Base-by-base conservation (phyloP, 2,113 vertebrate species). In the Nibea albiflora region DNA sequence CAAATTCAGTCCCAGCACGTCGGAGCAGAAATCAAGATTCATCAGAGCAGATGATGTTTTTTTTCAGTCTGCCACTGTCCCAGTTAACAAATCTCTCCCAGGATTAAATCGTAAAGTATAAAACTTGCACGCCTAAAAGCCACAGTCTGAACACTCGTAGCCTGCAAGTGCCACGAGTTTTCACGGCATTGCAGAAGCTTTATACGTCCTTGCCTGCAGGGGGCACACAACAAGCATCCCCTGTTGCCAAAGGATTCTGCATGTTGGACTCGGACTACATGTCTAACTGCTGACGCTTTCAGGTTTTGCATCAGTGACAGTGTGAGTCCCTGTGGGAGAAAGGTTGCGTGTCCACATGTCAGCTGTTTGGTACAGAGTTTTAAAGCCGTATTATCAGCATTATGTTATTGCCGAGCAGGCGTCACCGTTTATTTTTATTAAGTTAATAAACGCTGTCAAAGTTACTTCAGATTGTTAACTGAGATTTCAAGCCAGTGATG, bases 401-500 rank as follows among this genome's bases (percentile, higher is more conserved):
- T 39, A 9, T 7, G 35, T 39, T 8, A 39, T 39, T 39, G 35
- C 35, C 2, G 35, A 35, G 35, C 35, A 35, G 35, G 35, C 35
- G 6, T 8, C n/a, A 15, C 4, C 17, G 12, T 62, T 22, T 11
- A 22, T 39, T 22, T 35, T 17, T 24, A 3, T 46, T 1, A 15
- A 22, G 12, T 39, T 2, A 26, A 46, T 22, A 56, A n/a, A 49
- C 26, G 28, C 5, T 20, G 31, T 19, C 10, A 26, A 16, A 57
- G 31, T 73, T 24, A 20, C 35, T 28, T 61, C 14, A 66, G 17
- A 24, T 63, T 28, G 67, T 80, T 67, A 67, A 42, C 57, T 49
- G 35, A 46, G 42, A 72, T 68, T 67, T 75, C 10, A 46, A 67
- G 44, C 49, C 54, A 81, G 6, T 11, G 62, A 58, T 58, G 66